phyloP scores from a whole-genome alignment of 2,113 vertebrate genomes.

The Triplophysa dalaica region DNA sequence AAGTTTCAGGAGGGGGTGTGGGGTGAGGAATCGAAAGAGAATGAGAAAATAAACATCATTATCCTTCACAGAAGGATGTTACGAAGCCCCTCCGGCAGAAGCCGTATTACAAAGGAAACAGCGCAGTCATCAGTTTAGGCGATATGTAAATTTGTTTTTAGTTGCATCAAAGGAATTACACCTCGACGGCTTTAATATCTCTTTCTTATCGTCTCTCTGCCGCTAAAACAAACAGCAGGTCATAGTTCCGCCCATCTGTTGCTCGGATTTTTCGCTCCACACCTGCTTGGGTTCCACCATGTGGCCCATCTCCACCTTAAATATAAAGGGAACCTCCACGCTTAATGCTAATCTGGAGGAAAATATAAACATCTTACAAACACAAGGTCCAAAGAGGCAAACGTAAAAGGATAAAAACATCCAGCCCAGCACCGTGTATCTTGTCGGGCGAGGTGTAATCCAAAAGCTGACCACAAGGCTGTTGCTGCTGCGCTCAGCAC shows the following conservation, averaged over 20 bases:
- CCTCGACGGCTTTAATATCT: constrained; percentile 37
- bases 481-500: constrained; percentile 48
- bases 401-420: constrained; percentile 37
- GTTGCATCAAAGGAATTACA: constrained; percentile 52
- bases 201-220: constrained; percentile 13
- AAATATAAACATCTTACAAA: constrained; percentile 19
- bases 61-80: constrained; percentile 78
- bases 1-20: constrained; percentile 20
- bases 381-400: constrained; percentile 35
- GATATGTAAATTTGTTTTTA: constrained; percentile 48
- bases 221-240: constrained; percentile 29
- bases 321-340: constrained; percentile 1
- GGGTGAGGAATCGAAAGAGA: constrained; percentile 21
- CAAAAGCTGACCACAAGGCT: constrained; percentile 42
- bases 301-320: neutral
- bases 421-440: constrained; percentile 17
- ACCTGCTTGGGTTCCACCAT: constrained; percentile 34
- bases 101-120: constrained; percentile 56
- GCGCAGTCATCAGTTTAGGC: constrained; percentile 48
- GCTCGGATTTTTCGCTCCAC: constrained; percentile 5
- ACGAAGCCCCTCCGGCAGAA: constrained; percentile 53
- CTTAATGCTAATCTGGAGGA: constrained; percentile 13
- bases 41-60: constrained; percentile 57
- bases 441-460: constrained; percentile 49
- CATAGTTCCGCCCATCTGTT: constrained; percentile 14